Percentiles rank a stretch among this genome's conserved stretches.
phyloP scores from a whole-genome alignment of 2,113 vertebrate species.

The Chloropsis cyanopogon region DNA sequence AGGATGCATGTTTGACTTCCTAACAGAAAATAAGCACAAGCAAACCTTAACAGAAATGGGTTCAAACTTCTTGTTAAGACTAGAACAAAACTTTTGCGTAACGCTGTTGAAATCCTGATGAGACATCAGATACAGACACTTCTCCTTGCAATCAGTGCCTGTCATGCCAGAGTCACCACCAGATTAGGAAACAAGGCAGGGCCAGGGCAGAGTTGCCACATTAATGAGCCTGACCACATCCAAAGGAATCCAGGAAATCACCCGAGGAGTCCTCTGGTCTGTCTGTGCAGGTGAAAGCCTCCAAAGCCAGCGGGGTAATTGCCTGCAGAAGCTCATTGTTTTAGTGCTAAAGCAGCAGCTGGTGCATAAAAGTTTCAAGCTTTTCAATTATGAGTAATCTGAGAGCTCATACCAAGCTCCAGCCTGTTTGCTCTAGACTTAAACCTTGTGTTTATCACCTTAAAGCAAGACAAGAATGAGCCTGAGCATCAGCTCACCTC shows the following conservation, averaged over 20 bases:
- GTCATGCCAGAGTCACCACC: background rate
- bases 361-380: background rate
- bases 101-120: background rate
- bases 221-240: background rate
- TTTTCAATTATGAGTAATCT: conserved; percentile 11
- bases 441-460: conserved; percentile 30
- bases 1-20: background rate
- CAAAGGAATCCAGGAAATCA: conserved; percentile 6
- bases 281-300: background rate
- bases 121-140: background rate
- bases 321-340: background rate
- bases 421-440: background rate
- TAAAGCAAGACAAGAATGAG: background rate
- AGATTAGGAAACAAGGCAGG: background rate
- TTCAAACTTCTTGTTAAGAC: background rate
- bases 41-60: background rate
- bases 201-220: background rate
- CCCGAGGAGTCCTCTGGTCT: background rate
- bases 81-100: background rate
- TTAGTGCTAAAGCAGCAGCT: background rate
- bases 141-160: background rate
- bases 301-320: background rate
- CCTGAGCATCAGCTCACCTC: conserved; percentile 26
- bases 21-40: background rate
- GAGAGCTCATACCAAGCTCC: background rate